A percentile compares a stretch with the other conserved stretches of the same genome.
These are phyloP conservation scores for Malurus leucopterus DNA, from an alignment of 2,797 vertebrate genomes.

Conservation along the genomic window DNA sequence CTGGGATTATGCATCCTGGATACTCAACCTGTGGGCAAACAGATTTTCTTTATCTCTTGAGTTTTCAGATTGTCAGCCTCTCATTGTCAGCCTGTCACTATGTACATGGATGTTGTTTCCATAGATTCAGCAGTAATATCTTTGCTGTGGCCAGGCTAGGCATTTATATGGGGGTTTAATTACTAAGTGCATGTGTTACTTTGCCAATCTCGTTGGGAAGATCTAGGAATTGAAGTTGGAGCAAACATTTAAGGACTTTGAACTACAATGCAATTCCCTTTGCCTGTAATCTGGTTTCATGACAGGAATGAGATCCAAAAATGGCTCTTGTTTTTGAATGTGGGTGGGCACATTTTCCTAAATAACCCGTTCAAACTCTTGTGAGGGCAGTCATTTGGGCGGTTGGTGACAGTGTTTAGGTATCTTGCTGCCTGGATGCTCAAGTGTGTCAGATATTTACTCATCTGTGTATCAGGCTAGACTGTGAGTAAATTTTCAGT, in stretches of 20 bases:
- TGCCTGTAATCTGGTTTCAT: neutral
- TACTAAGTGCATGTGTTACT: neutral
- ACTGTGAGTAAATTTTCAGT: neutral
- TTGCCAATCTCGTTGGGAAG: neutral
- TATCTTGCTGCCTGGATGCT: slow-evolving; percentile 22
- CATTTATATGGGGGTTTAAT: neutral
- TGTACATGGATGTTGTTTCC: neutral
- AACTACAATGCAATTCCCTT: neutral
- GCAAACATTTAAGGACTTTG: neutral
- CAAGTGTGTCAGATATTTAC: slow-evolving; percentile 33
- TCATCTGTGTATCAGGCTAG: slow-evolving; percentile 13
- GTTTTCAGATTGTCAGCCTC: neutral
- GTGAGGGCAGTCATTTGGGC: slow-evolving; percentile 9
- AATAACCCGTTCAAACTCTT: neutral
- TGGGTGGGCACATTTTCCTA: neutral
- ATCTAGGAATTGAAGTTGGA: neutral
- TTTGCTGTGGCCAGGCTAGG: neutral
- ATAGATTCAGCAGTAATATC: neutral
- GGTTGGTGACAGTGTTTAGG: slow-evolving; percentile 1
- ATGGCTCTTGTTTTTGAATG: neutral
- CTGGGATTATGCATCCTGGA: neutral
- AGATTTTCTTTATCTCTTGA: neutral
- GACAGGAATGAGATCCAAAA: neutral
- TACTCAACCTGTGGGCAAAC: neutral
- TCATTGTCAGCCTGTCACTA: neutral